phyloP scores from a whole-genome alignment of 2,888 invertebrate genomes.

The Achlya flavicornis region DNA sequence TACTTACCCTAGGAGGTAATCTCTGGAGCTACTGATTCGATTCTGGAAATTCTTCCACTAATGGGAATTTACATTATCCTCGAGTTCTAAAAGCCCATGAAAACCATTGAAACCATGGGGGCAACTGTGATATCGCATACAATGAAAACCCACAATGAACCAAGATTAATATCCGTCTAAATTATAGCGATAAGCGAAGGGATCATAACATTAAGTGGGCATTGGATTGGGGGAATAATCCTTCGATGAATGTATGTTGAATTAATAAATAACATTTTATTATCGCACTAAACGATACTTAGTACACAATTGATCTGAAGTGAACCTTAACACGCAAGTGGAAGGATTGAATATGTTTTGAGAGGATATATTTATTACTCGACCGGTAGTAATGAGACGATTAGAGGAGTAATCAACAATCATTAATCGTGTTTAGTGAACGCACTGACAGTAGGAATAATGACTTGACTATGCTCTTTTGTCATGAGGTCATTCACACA shows the following conservation, averaged over 20 bases:
- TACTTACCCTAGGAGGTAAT: too few species aligned
- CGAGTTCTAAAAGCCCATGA: too few species aligned
- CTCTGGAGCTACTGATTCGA: too few species aligned
- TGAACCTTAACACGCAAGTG: neutral
- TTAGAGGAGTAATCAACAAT: conserved; percentile 28
- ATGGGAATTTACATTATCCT: too few species aligned
- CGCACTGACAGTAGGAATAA: conserved; percentile 2
- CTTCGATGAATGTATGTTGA: neutral
- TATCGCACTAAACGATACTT: neutral
- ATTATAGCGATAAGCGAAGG: neutral
- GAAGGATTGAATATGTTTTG: neutral
- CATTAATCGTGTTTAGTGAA: conserved; percentile 32
- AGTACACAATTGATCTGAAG: neutral
- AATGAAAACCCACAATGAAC: too few species aligned
- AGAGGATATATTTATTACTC: neutral
- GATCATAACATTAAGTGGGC: neutral
- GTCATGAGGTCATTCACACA: neutral
- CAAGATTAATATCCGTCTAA: neutral
- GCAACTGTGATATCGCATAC: too few species aligned
- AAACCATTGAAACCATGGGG: too few species aligned
- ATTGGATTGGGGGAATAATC: conserved; percentile 3
- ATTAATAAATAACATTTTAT: conserved; percentile 7
- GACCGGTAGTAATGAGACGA: conserved; percentile 10
- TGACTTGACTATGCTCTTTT: neutral
- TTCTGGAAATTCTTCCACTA: too few species aligned